A percentile compares a stretch with the other conserved stretches of the same genome.
These are phyloP conservation scores for Pongo abelii DNA, from an alignment of 2,113 vertebrate species.

Conservation along the genomic window DNA sequence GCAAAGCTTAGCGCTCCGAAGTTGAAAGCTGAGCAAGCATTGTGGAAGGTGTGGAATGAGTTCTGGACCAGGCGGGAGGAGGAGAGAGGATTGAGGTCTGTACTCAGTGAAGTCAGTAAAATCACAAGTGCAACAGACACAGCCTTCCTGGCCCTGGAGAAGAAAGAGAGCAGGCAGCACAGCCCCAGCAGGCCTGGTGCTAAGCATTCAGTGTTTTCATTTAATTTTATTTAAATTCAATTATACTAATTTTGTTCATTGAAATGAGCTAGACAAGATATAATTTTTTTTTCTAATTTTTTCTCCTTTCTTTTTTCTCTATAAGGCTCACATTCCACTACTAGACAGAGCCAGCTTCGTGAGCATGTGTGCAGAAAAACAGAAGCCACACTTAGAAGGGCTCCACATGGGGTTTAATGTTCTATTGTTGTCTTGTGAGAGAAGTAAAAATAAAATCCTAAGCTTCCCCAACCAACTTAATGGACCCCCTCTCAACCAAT, in stretches of 20 bases:
- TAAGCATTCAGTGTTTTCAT: background rate
- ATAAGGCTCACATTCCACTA: background rate
- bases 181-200: background rate
- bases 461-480: too few relatives aligned
- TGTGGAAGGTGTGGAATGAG: background rate
- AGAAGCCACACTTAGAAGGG: background rate
- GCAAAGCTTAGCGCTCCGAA: constrained; percentile 26
- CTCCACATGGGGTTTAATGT: background rate
- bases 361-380: rapidly evolving
- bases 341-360: background rate
- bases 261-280: constrained; percentile 18
- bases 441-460: too few relatives aligned
- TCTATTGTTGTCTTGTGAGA: background rate
- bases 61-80: background rate
- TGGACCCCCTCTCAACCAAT: too few relatives aligned
- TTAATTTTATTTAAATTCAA: background rate
- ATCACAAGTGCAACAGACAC: background rate
- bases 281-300: background rate
- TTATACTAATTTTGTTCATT: background rate
- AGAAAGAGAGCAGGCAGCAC: rapidly evolving
- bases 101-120: background rate
- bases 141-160: background rate
- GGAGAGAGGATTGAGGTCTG: background rate
- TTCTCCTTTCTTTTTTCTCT: background rate
- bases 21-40: constrained; percentile 38